Conservation (phyloP, 2,888 invertebrate species). For the Acronicta leporina region DNA sequence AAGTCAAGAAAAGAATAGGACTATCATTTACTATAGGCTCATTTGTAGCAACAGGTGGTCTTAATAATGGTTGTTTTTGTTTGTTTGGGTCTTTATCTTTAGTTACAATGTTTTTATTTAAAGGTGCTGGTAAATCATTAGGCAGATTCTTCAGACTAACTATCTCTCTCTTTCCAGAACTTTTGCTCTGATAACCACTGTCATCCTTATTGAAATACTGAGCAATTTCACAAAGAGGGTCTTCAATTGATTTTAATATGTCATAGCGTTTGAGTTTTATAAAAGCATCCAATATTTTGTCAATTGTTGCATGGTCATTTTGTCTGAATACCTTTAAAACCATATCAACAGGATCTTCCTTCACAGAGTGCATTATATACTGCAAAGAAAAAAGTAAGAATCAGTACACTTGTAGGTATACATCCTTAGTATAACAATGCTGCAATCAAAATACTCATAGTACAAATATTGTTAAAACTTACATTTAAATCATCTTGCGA, state of each 20-base stretch:
- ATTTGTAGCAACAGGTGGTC: constrained; percentile 58
- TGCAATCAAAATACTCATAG: no score
- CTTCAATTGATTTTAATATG: constrained; percentile 84
- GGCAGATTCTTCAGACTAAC: constrained; percentile 75
- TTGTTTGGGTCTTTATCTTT: constrained; percentile 70
- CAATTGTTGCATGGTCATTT: constrained; percentile 85
- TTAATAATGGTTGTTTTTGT: constrained; percentile 65
- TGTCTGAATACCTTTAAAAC: constrained; percentile 87
- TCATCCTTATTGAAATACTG: constrained; percentile 81
- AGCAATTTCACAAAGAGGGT: constrained; percentile 75
- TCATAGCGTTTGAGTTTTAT: constrained; percentile 85
- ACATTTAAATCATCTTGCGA: constrained; percentile 80
- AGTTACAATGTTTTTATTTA: constrained; percentile 72
- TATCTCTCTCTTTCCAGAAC: constrained; percentile 74
- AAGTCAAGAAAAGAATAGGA: constrained; percentile 86
- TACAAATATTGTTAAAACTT: constrained; percentile 60
- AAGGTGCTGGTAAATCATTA: constrained; percentile 79
- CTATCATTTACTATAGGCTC: constrained; percentile 67
- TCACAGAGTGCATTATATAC: constrained; percentile 87
- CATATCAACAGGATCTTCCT: constrained; percentile 87
- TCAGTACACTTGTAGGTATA: no score
- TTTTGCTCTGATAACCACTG: constrained; percentile 82
- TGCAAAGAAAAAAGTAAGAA: constrained; percentile 63
- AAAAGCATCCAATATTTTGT: constrained; percentile 85
- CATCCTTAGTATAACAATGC: no score